Evolutionary conservation across 2,888 invertebrate species (phyloP), one percentile per base, ranked within the genome.

Genomic region (Chymomyza procnemis): DNA sequence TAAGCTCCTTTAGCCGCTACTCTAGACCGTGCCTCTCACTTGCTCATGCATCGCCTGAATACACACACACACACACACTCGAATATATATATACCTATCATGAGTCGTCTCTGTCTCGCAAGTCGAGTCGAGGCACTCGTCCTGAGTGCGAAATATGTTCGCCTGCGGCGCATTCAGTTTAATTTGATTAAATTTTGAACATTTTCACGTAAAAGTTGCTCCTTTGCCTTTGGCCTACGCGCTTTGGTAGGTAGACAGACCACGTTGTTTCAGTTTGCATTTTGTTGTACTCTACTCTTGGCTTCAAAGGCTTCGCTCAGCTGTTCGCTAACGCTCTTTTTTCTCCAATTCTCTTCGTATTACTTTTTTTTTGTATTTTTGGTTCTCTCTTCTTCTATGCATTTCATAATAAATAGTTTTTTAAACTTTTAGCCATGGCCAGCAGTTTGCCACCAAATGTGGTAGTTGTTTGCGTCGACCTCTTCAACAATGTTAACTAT

Each of bases 181-280:
- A 88, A 87, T 87, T 87, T 86, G 87, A 87, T 87, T 87, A 87
- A 88, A 88, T 88, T 88, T 88, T 87, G 83, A 84, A 87, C 88
- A 86, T 82, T 88, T 82, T 86, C 88, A 86, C 85, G 82, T 84
- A 86, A 88, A 88, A 86, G 88, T 86, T 88, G 79, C 74, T 85
- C 85, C 78, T 83, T 82, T 76, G 79, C 65, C 68, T 68, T 61
- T 41, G 34, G 34, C 34, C 34, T 41, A 5, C 6, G 34, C 34
- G 8, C 9, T 34, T 34, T 34, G 9, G 9, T 34, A 34, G 34
- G 34, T 34, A 41, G 12, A 41, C 9, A 41, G 34, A 41, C 34
- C 34, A 41, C 1, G 34, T 9, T 34, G 19, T 50, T 61, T 48
- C 22, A 5, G n/a, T 47, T 59, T n/a, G n/a, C 30, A 66, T 61